Conservation (phyloP, 2,113 vertebrate species). For the Cynoglossus semilaevis region DNA sequence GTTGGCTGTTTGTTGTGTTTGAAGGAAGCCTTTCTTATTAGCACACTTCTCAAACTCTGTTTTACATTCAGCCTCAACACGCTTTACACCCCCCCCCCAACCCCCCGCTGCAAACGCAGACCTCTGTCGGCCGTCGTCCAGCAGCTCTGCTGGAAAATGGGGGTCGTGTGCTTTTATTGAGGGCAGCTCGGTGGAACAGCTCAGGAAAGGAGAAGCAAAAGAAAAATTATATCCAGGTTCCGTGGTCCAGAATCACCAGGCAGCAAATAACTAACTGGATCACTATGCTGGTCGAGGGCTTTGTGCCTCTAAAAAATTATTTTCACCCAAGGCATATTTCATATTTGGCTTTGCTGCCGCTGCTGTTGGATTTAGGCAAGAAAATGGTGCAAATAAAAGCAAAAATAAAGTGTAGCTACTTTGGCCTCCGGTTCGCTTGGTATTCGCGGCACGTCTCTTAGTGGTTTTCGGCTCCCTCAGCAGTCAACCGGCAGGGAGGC, state of each 20-base stretch:
- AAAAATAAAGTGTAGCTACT: slow-evolving; percentile 33
- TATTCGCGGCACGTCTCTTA: slow-evolving; percentile 46
- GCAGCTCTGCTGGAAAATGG: slow-evolving; percentile 55
- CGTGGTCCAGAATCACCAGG: slow-evolving; percentile 55
- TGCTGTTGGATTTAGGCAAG: slow-evolving; percentile 22
- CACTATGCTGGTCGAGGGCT: slow-evolving; percentile 29
- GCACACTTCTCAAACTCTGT: slow-evolving; percentile 23
- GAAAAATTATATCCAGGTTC: slow-evolving; percentile 61
- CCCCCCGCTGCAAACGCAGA: slow-evolving; percentile 51
- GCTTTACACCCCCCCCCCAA: slow-evolving; percentile 27
- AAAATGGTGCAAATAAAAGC: slow-evolving; percentile 30
- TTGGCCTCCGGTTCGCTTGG: slow-evolving; percentile 36
- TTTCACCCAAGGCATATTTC: slow-evolving; percentile 44
- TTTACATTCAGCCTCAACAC: slow-evolving; percentile 37
- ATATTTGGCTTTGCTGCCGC: slow-evolving; percentile 17
- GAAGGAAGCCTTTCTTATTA: slow-evolving; percentile 13
- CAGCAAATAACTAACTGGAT: slow-evolving; percentile 51
- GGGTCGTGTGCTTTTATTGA: slow-evolving; percentile 65
- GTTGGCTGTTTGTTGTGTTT: background rate
- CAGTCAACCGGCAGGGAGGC: slow-evolving; percentile 30
- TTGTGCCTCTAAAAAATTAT: slow-evolving; percentile 31
- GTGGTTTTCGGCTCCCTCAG: slow-evolving; percentile 33
- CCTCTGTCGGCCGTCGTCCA: slow-evolving; percentile 36
- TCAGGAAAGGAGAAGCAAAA: slow-evolving; percentile 44
- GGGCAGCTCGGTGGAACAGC: slow-evolving; percentile 56